Evolutionary conservation across 2,888 invertebrate species (phyloP).

Genomic region (Netelia inedita): DNA sequence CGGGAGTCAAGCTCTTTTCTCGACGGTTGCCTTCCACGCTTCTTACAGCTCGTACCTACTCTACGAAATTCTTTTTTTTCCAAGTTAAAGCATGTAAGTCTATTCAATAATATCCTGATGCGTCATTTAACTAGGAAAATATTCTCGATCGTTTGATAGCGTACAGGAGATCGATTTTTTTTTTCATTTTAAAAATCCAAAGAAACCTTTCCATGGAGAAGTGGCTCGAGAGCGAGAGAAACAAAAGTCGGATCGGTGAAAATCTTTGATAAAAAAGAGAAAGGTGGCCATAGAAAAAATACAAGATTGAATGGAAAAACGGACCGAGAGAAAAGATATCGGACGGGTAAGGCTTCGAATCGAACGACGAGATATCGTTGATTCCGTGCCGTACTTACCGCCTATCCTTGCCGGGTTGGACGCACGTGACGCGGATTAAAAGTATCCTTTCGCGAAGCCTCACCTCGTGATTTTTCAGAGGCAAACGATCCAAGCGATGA

Average conservation of each 20-base stretch:
- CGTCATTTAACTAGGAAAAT: neutral
- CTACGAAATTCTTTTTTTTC: neutral
- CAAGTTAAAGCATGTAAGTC: neutral
- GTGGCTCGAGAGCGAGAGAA: neutral
- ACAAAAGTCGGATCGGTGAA: neutral
- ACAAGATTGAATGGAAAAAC: slow-evolving; percentile 25
- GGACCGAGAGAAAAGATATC: slow-evolving; percentile 35
- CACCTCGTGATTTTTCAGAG: slow-evolving; percentile 65
- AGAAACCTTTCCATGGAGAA: slow-evolving; percentile 1
- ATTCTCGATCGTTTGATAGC: neutral
- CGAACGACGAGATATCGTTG: slow-evolving; percentile 1
- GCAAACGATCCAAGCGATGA: slow-evolving; percentile 61
- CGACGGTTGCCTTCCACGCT: neutral
- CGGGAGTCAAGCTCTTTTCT: neutral
- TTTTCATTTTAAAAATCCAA: neutral
- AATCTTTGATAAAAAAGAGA: slow-evolving; percentile 6
- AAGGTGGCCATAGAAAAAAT: neutral
- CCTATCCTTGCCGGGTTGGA: slow-evolving; percentile 19
- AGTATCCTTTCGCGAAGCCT: slow-evolving; percentile 38
- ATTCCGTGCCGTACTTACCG: neutral
- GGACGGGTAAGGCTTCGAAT: slow-evolving; percentile 3
- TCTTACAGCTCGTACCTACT: neutral
- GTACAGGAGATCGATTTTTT: neutral
- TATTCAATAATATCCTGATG: neutral
- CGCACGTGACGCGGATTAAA: slow-evolving; percentile 70